Conservation (phyloP, 2,888 invertebrate genomes). For the Platycheirus rosarum region DNA sequence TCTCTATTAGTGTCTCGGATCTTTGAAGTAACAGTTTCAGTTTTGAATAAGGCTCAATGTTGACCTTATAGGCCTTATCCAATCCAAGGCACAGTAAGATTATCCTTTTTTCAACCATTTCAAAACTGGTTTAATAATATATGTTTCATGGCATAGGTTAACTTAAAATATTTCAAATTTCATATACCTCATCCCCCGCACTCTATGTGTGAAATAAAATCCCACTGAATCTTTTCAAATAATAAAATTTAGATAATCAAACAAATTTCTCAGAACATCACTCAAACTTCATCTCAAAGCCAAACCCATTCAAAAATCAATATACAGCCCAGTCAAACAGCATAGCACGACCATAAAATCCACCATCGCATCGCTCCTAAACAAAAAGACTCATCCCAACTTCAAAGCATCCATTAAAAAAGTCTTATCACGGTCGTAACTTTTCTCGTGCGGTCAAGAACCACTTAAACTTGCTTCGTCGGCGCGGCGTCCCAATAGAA, state of each 20-base stretch:
- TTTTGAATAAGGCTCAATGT: too few relatives aligned
- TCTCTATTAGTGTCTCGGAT: too few relatives aligned
- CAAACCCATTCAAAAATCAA: conserved; percentile 29
- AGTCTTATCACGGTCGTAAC: conserved; percentile 65
- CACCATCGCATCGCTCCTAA: conserved; percentile 1
- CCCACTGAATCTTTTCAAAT: conserved; percentile 11
- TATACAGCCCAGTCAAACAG: conserved; percentile 40
- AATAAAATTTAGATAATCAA: conserved; percentile 21
- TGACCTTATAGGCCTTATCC: too few relatives aligned
- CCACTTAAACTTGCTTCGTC: conserved; percentile 54
- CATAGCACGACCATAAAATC: conserved; percentile 27
- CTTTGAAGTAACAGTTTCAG: too few relatives aligned
- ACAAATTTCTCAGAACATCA: conserved; percentile 38
- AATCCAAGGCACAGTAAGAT: too few relatives aligned
- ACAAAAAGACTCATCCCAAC: conserved; percentile 35
- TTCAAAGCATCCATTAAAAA: conserved; percentile 63
- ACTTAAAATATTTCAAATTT: too few relatives aligned
- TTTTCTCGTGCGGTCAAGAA: conserved; percentile 66
- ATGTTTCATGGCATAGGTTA: too few relatives aligned
- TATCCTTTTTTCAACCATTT: too few relatives aligned
- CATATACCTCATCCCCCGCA: too few relatives aligned
- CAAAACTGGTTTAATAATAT: too few relatives aligned
- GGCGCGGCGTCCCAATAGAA: conserved; percentile 48
- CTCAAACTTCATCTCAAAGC: conserved; percentile 20
- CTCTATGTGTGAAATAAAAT: neutral